Percentiles rank a stretch among this genome's conserved stretches.
Conservation (phyloP, 2,888 invertebrate species). For the Penaeus monodon region DNA sequence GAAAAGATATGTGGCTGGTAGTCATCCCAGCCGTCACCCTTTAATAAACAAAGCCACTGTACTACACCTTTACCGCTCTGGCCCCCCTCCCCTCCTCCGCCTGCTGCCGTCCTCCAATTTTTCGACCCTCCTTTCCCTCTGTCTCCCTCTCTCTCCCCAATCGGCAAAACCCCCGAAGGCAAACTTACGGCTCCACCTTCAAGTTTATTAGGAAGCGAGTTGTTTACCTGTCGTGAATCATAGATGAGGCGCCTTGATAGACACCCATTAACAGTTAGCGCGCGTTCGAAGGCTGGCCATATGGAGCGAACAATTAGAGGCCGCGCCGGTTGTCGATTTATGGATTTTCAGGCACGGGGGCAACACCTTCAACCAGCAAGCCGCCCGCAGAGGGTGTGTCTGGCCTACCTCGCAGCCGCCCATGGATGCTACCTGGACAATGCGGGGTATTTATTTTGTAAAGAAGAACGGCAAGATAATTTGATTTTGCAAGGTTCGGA, state of each 20-base stretch:
- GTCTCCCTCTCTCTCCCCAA: background rate
- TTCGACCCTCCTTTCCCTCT: background rate
- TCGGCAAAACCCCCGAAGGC: too few relatives aligned
- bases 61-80: constrained; percentile 4
- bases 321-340: constrained; percentile 31
- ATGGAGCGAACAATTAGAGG: constrained; percentile 41
- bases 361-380: constrained; percentile 8
- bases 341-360: constrained; percentile 17
- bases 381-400: too few relatives aligned
- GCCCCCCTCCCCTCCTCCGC: background rate
- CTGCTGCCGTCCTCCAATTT: background rate
- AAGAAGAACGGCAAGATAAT: too few relatives aligned
- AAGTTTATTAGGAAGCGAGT: background rate
- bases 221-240: background rate
- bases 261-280: constrained; percentile 31
- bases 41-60: constrained; percentile 26
- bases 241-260: background rate
- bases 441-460: too few relatives aligned
- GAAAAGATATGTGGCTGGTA: constrained; percentile 49
- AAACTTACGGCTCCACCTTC: too few relatives aligned
- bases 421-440: too few relatives aligned
- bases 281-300: constrained; percentile 10
- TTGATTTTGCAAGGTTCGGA: too few relatives aligned
- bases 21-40: constrained; percentile 18
- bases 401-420: too few relatives aligned